These are phyloP conservation scores for Phoebastria nigripes DNA, from an alignment of 2,797 vertebrate species.

Conservation along the genomic window DNA sequence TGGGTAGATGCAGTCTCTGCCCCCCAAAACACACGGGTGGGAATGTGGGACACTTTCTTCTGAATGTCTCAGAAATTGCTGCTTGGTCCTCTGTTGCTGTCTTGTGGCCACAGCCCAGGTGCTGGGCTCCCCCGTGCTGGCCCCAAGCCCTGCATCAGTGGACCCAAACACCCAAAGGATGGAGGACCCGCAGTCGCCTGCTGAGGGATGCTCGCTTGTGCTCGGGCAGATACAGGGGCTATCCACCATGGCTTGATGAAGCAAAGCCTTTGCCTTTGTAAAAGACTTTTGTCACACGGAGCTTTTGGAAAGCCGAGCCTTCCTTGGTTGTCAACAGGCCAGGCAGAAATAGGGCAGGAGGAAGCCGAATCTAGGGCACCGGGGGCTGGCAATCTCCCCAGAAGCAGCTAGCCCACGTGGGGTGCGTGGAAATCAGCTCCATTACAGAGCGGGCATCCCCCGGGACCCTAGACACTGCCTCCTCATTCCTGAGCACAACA, in stretches of 20 bases:
- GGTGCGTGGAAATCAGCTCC: neutral
- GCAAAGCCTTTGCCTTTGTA: neutral
- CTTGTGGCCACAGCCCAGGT: fast-evolving
- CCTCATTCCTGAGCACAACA: neutral
- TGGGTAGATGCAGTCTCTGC: too few species aligned
- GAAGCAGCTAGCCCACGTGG: neutral
- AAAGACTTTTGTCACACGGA: neutral
- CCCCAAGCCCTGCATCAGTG: neutral
- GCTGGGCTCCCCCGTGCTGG: fast-evolving
- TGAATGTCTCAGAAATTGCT: neutral
- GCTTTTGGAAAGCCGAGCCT: neutral
- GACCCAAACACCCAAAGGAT: neutral
- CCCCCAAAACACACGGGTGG: neutral
- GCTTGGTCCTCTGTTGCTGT: neutral
- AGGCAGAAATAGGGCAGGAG: neutral
- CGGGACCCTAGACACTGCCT: neutral
- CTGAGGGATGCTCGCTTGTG: neutral
- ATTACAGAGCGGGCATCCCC: fast-evolving
- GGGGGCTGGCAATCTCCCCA: neutral
- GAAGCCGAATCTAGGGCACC: neutral
- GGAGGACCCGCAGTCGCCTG: fast-evolving
- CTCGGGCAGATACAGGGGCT: fast-evolving
- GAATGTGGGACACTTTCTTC: neutral
- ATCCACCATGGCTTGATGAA: neutral
- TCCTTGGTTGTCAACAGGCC: neutral